phyloP scores from a whole-genome alignment of 2,797 vertebrate genomes.

The Borostomias antarcticus region DNA sequence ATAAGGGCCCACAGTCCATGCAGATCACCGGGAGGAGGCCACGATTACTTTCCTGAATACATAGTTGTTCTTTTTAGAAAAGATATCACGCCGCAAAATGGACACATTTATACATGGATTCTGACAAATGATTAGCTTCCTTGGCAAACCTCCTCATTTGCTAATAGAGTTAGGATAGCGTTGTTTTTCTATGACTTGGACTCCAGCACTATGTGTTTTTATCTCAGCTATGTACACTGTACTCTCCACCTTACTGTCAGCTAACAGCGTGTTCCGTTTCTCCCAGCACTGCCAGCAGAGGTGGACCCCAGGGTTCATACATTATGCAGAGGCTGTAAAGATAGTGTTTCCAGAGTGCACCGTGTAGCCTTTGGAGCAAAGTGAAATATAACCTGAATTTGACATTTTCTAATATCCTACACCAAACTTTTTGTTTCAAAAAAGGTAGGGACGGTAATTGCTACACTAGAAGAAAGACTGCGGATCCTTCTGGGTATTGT shows the following conservation, averaged over 20 bases:
- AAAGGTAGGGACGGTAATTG: conserved; percentile 81
- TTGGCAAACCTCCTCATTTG: not conserved
- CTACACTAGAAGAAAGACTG: conserved; percentile 78
- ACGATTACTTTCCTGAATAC: conserved; percentile 55
- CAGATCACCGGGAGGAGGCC: conserved; percentile 56
- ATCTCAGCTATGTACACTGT: conserved; percentile 13
- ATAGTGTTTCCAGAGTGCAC: conserved; percentile 67
- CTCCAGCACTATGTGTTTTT: not conserved
- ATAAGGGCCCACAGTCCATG: conserved; percentile 79
- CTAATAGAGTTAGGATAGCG: conserved; percentile 2
- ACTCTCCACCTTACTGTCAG: conserved; percentile 32
- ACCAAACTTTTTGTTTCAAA: conserved; percentile 83
- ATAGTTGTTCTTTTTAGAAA: conserved; percentile 59
- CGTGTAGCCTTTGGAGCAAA: conserved; percentile 74
- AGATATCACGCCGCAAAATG: conserved; percentile 39
- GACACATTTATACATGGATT: conserved; percentile 25
- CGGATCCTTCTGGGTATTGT: conserved; percentile 81
- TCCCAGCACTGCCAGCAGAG: conserved; percentile 56
- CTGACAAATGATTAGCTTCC: too few relatives aligned
- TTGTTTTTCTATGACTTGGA: not conserved
- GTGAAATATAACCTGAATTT: conserved; percentile 84
- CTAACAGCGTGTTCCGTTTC: conserved; percentile 46
- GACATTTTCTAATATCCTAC: conserved; percentile 85
- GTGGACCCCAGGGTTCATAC: conserved; percentile 73
- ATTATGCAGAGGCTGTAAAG: conserved; percentile 71